These are phyloP conservation scores for Elymnias hypermnestra DNA, from an alignment of 1,140 invertebrate species.

Conservation along the genomic window DNA sequence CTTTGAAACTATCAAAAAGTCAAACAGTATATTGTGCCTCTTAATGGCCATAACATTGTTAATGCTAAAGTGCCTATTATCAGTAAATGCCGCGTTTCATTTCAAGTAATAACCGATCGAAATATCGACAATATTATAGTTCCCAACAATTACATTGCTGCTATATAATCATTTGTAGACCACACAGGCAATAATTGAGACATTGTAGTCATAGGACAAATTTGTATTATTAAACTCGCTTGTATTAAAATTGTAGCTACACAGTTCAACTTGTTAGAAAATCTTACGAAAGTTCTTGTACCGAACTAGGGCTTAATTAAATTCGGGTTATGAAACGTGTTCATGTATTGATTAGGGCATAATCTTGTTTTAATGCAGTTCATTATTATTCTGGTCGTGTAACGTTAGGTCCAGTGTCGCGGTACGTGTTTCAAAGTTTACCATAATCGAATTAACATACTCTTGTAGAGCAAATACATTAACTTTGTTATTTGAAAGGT, in stretches of 20 bases:
- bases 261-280: conserved; percentile 20
- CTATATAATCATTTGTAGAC: conserved; percentile 56
- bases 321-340: conserved; percentile 48
- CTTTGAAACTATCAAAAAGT: conserved; percentile 16
- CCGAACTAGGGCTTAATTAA: conserved; percentile 47
- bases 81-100: conserved; percentile 50
- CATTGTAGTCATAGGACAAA: conserved; percentile 42
- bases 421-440: conserved; percentile 21
- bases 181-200: conserved; percentile 68
- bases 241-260: conserved; percentile 19
- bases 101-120: conserved; percentile 59
- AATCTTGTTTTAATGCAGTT: conserved; percentile 49
- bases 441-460: conserved; percentile 16
- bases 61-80: conserved; percentile 57
- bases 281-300: conserved; percentile 42
- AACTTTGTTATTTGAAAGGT: conserved; percentile 2
- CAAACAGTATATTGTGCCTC: too few species aligned
- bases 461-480: conserved; percentile 2
- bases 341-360: conserved; percentile 51
- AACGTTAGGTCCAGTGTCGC: conserved; percentile 14
- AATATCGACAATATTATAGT: conserved; percentile 57
- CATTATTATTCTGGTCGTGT: conserved; percentile 39
- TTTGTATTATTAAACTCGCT: conserved; percentile 47
- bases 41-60: conserved; percentile 50
- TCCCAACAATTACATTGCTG: conserved; percentile 50